A percentile compares a stretch with the other conserved stretches of the same genome.
Conservation (phyloP, 2,797 vertebrate species). For the Hydrophis major region DNA sequence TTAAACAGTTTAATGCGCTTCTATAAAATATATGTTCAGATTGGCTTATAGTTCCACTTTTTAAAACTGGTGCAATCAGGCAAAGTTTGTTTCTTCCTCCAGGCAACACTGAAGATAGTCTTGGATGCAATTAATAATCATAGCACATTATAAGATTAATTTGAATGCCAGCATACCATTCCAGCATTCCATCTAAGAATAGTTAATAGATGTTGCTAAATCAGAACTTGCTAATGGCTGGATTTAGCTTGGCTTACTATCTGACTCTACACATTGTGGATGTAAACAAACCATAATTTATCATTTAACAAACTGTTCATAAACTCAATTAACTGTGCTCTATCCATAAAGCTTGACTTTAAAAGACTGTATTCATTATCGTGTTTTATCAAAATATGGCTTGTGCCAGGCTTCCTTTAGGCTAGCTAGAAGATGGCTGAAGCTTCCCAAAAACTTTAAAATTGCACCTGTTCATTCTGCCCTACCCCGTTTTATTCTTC, state of each 20-base stretch:
- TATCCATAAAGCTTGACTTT: neutral
- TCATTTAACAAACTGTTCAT: neutral
- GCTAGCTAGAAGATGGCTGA: neutral
- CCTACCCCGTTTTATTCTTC: neutral
- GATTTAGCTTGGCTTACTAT: neutral
- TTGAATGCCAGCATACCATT: neutral
- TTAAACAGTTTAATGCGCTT: neutral
- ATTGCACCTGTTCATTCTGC: neutral
- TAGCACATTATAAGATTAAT: neutral
- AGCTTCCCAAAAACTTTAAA: neutral
- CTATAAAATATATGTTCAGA: neutral
- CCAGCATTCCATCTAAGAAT: neutral
- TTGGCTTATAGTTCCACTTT: neutral
- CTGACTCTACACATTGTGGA: neutral
- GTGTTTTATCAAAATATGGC: neutral
- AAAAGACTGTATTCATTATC: neutral
- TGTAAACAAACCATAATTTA: neutral
- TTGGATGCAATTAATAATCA: neutral
- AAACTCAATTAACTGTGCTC: neutral
- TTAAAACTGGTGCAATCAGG: neutral
- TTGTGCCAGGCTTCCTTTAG: neutral
- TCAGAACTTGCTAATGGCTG: neutral
- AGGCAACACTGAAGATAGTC: neutral
- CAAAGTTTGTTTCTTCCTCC: neutral
- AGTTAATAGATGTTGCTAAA: neutral